phyloP scores from a whole-genome alignment of 2,888 invertebrate species.

The Gymnosoma rotundatum region DNA sequence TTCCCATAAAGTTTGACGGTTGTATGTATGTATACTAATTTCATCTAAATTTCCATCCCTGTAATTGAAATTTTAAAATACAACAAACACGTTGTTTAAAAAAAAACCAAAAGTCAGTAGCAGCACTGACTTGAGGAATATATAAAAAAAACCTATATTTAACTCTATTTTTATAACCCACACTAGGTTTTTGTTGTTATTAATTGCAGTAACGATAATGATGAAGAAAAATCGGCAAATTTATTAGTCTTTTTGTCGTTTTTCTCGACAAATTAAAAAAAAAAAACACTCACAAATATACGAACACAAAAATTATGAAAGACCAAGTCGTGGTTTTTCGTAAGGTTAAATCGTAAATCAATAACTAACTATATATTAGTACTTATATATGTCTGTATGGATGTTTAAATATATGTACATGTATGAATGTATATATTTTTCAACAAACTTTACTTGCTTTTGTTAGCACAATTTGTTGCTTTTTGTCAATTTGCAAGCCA shows the following conservation, averaged over 20 bases:
- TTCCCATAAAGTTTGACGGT: too few species aligned
- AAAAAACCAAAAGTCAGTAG: slow-evolving; percentile 20
- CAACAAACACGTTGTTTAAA: slow-evolving; percentile 27
- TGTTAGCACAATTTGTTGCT: background rate
- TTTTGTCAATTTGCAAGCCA: background rate
- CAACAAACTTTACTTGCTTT: background rate
- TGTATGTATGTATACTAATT: too few species aligned
- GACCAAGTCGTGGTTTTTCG: slow-evolving; percentile 63
- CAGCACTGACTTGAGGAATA: background rate
- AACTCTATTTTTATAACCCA: slow-evolving; percentile 45
- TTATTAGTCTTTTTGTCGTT: slow-evolving; percentile 33
- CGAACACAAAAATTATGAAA: slow-evolving; percentile 38
- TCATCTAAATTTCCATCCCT: slow-evolving; percentile 25
- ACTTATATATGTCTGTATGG: background rate
- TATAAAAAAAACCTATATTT: slow-evolving; percentile 12
- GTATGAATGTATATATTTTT: background rate
- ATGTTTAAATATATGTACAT: background rate
- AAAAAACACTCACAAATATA: slow-evolving; percentile 22
- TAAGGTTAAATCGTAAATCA: slow-evolving; percentile 65
- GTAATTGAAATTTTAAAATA: background rate
- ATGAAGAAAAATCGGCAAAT: slow-evolving; percentile 42
- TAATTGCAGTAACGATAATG: slow-evolving; percentile 26
- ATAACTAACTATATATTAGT: slow-evolving; percentile 30
- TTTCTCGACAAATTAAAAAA: slow-evolving; percentile 18
- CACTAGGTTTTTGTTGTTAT: slow-evolving; percentile 27